These are phyloP conservation scores for Agapornis roseicollis DNA, from an alignment of 2,113 vertebrate genomes.

Conservation along the genomic window DNA sequence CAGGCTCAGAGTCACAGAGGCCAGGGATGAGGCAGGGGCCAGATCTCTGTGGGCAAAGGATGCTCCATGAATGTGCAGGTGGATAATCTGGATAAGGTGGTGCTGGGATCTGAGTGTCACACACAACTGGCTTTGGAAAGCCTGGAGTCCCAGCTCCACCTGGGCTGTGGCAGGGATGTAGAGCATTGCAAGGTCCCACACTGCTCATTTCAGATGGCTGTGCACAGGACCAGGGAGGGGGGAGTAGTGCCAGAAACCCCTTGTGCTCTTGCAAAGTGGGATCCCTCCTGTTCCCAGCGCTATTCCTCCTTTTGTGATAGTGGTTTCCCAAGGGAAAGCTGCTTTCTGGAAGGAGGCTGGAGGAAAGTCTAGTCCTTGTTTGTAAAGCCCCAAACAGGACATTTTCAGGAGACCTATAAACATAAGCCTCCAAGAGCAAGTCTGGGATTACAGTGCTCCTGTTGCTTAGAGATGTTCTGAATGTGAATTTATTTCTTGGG, in stretches of 20 bases:
- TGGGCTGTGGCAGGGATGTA: not conserved
- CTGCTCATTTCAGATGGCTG: not conserved
- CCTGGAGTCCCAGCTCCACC: not conserved
- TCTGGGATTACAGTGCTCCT: not conserved
- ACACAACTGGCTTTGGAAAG: not conserved
- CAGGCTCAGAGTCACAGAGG: not conserved
- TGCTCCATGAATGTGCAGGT: rapidly evolving
- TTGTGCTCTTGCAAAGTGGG: not conserved
- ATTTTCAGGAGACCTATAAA: not conserved
- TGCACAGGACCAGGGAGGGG: not conserved
- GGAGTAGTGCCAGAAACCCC: not conserved
- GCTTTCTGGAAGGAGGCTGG: not conserved
- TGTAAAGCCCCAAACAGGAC: not conserved
- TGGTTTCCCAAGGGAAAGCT: not conserved
- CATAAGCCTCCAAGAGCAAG: not conserved
- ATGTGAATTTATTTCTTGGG: not conserved
- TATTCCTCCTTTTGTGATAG: not conserved
- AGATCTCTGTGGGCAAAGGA: not conserved
- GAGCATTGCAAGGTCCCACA: not conserved
- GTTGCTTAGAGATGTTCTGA: not conserved
- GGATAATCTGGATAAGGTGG: not conserved
- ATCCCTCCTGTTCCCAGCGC: not conserved
- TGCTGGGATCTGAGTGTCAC: not conserved
- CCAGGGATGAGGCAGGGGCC: not conserved
- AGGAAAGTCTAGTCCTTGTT: not conserved